Conservation (phyloP, 2,888 invertebrate genomes). For the Crematogaster levior region DNA sequence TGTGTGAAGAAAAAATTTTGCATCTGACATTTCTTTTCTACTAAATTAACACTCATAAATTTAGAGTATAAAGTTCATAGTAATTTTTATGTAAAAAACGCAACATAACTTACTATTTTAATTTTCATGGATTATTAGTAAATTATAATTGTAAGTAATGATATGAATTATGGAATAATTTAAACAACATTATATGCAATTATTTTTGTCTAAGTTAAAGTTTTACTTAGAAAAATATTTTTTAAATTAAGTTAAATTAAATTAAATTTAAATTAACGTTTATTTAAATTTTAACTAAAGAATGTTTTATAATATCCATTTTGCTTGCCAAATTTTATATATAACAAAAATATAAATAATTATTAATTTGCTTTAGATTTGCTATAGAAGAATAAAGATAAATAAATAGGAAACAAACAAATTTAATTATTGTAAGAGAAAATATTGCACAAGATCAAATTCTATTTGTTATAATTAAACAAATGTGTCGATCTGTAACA, state of each 20-base stretch:
- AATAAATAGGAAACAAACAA: background rate
- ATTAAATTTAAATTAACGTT: background rate
- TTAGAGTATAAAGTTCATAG: background rate
- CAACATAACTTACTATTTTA: background rate
- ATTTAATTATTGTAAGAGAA: background rate
- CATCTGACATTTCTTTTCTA: background rate
- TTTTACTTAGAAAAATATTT: background rate
- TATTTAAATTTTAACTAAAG: background rate
- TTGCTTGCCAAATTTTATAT: background rate
- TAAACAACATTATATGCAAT: background rate
- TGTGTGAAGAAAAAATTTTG: constrained; percentile 10
- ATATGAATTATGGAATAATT: background rate
- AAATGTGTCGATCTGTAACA: constrained; percentile 38
- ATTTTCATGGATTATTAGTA: background rate
- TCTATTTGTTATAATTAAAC: background rate
- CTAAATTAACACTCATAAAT: constrained; percentile 5
- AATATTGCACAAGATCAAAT: background rate
- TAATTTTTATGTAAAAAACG: background rate
- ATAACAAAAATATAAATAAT: background rate
- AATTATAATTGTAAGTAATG: background rate
- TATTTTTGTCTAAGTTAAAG: background rate
- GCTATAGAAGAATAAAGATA: background rate
- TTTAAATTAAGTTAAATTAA: too few species aligned
- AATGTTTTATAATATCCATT: background rate
- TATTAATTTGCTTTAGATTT: background rate